Evolutionary conservation across 2,888 invertebrate species (phyloP).

Genomic region (Andrena trimmerana): DNA sequence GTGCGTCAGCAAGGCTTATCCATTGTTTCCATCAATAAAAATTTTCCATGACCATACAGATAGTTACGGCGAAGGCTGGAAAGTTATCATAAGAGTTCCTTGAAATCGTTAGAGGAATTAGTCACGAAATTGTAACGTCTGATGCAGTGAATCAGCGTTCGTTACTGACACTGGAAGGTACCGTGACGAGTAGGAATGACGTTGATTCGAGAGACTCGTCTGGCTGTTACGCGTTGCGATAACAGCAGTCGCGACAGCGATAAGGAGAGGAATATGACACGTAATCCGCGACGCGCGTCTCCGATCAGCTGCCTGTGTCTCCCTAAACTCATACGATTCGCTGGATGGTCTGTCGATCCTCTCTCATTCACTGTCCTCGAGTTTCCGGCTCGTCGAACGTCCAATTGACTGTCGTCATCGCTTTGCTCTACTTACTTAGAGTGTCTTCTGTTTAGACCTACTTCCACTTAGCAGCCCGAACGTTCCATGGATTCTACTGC

Average conservation of each 20-base stretch:
- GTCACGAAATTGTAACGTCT: conserved; percentile 25
- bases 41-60: conserved; percentile 2
- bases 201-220: conserved; percentile 3
- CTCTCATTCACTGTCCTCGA: neutral
- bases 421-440: neutral
- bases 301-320: conserved; percentile 14
- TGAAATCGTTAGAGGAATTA: neutral
- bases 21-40: neutral
- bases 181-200: conserved; percentile 37
- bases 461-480: neutral
- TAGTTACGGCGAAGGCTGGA: neutral
- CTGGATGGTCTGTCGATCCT: conserved; percentile 37
- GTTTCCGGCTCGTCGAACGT: conserved; percentile 27
- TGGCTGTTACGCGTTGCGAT: conserved; percentile 39
- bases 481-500: neutral
- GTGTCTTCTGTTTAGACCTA: neutral
- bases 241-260: conserved; percentile 32
- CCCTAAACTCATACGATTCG: conserved; percentile 26
- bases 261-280: conserved; percentile 39
- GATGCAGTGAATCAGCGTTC: conserved; percentile 10
- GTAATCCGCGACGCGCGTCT: conserved; percentile 42
- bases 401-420: neutral
- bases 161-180: conserved; percentile 15
- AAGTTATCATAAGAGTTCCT: neutral
- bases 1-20: neutral